phyloP scores from a whole-genome alignment of 2,888 invertebrate genomes.

The Cabera pusaria region DNA sequence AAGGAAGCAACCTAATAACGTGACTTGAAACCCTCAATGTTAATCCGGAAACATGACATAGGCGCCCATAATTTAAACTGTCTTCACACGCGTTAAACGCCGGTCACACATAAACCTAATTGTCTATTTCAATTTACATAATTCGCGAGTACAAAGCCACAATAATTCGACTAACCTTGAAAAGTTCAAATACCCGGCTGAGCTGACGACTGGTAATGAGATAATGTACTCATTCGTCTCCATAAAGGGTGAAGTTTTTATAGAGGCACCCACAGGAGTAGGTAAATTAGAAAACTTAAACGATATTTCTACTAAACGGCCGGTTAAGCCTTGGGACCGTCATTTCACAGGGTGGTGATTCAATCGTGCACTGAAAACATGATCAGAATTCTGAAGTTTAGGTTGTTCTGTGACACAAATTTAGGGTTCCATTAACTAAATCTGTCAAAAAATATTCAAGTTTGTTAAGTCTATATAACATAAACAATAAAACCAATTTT shows the following conservation, averaged over 20 bases:
- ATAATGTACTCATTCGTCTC: slow-evolving; percentile 40
- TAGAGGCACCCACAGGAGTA: slow-evolving; percentile 17
- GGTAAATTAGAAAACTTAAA: slow-evolving; percentile 30
- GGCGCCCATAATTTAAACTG: slow-evolving; percentile 12
- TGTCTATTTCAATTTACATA: slow-evolving; percentile 55
- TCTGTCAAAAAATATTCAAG: no score
- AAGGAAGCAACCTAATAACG: slow-evolving; percentile 20
- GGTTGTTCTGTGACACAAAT: slow-evolving; percentile 1
- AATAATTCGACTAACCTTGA: slow-evolving; percentile 55
- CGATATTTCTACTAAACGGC: slow-evolving; percentile 30
- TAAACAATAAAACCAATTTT: no score
- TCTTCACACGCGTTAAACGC: slow-evolving; percentile 23
- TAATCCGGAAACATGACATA: slow-evolving; percentile 18
- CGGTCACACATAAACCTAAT: slow-evolving; percentile 49
- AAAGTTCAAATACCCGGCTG: slow-evolving; percentile 51
- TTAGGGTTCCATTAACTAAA: no score
- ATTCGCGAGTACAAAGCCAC: slow-evolving; percentile 43
- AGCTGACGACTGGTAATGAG: slow-evolving; percentile 39
- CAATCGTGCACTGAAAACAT: slow-evolving; percentile 3
- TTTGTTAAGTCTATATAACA: no score
- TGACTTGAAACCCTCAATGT: slow-evolving; percentile 3
- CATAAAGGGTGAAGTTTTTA: slow-evolving; percentile 32
- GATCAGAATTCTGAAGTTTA: slow-evolving; percentile 7
- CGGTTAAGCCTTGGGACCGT: slow-evolving; percentile 3
- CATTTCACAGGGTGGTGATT: slow-evolving; percentile 6